Evolutionary conservation across 2,797 vertebrate species (phyloP).

Genomic region (Pseudochromis fuscus): DNA sequence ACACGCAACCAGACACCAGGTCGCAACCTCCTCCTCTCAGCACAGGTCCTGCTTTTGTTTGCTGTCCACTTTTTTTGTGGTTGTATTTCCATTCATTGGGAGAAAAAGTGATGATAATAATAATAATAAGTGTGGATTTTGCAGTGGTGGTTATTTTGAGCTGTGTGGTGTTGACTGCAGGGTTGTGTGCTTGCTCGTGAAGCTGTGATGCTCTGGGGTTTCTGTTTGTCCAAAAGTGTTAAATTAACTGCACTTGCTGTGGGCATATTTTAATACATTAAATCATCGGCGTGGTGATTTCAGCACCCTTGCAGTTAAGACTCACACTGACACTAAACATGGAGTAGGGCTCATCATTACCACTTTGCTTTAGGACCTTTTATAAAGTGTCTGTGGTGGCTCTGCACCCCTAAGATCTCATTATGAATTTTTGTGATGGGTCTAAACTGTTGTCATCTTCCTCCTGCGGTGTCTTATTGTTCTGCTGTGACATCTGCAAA

Average conservation of each 20-base stretch:
- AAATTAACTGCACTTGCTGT: slow-evolving; percentile 53
- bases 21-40: slow-evolving; percentile 50
- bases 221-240: slow-evolving; percentile 63
- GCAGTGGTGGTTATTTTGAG: slow-evolving; percentile 42
- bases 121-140: slow-evolving; percentile 38
- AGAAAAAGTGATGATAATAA: too few relatives aligned
- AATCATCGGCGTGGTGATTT: slow-evolving; percentile 36
- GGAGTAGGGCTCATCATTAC: slow-evolving; percentile 4
- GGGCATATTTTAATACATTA: slow-evolving; percentile 53
- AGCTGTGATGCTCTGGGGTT: slow-evolving; percentile 40
- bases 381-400: not conserved
- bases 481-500: slow-evolving; percentile 20
- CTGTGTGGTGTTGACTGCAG: slow-evolving; percentile 43
- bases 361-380: not conserved
- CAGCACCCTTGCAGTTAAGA: slow-evolving; percentile 16
- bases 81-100: not conserved
- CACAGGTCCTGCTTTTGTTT: slow-evolving; percentile 17
- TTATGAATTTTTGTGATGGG: slow-evolving; percentile 10
- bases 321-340: slow-evolving; percentile 19
- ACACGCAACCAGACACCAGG: slow-evolving; percentile 50
- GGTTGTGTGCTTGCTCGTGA: slow-evolving; percentile 46
- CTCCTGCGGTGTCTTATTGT: slow-evolving; percentile 10
- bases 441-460: slow-evolving; percentile 13
- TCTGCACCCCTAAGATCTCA: slow-evolving; percentile 8
- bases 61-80: not conserved